These are phyloP conservation scores for Eristalis arbustorum DNA, from an alignment of 2,888 invertebrate species.

Conservation along the genomic window DNA sequence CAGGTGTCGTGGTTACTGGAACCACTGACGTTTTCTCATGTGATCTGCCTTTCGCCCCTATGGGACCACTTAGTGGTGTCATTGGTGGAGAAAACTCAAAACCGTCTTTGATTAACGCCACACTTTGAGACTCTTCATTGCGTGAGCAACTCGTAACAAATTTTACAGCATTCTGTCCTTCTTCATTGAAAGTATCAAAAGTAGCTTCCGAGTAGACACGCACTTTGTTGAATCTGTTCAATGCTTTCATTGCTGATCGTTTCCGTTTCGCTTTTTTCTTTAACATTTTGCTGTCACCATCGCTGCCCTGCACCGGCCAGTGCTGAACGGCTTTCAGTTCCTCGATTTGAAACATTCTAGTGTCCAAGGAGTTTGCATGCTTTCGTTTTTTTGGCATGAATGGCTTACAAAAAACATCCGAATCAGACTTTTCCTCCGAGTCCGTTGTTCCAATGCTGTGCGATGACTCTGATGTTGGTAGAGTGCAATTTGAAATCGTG, in stretches of 20 bases:
- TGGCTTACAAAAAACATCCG: constrained; percentile 50
- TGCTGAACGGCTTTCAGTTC: neutral
- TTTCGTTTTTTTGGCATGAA: constrained; percentile 9
- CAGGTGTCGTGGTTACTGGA: too few relatives aligned
- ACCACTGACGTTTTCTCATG: too few relatives aligned
- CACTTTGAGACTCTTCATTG: neutral
- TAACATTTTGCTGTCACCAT: neutral
- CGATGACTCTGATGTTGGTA: neutral
- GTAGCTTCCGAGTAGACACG: neutral
- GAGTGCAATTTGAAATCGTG: neutral
- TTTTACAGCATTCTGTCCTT: neutral
- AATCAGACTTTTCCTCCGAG: neutral
- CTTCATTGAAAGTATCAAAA: neutral
- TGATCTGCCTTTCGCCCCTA: too few relatives aligned
- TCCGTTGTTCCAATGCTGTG: neutral
- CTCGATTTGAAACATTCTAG: neutral
- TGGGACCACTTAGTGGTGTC: too few relatives aligned
- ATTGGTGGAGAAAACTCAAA: too few relatives aligned
- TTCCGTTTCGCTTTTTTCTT: neutral
- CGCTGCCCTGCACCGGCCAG: neutral
- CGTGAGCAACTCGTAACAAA: neutral
- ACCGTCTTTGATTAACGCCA: too few relatives aligned
- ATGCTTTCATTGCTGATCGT: neutral
- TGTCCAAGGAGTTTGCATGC: neutral
- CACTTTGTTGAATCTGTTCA: neutral